These are phyloP conservation scores for Rhagoletis pomonella DNA, from an alignment of 1,140 invertebrate genomes.

Conservation along the genomic window DNA sequence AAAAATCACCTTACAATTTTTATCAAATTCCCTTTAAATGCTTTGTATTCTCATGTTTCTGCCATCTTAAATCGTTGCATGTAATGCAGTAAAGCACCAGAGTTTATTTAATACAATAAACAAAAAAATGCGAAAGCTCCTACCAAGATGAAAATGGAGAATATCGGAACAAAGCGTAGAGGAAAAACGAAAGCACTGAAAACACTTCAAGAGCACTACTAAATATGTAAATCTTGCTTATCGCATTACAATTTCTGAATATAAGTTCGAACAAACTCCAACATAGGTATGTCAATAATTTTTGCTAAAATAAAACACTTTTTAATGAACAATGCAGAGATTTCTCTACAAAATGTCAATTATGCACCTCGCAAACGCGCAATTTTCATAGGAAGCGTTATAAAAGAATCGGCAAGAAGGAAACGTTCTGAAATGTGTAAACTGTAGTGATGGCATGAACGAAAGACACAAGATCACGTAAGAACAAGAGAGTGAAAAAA, in stretches of 20 bases:
- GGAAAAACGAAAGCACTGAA: background rate
- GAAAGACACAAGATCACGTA: no score
- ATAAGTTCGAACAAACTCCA: background rate
- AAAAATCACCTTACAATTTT: background rate
- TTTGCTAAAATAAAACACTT: background rate
- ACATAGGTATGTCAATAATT: background rate
- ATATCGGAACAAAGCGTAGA: background rate
- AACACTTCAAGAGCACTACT: background rate
- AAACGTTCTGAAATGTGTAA: slow-evolving; percentile 51
- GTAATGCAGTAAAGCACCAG: background rate
- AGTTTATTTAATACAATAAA: slow-evolving; percentile 12
- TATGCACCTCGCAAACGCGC: slow-evolving; percentile 1
- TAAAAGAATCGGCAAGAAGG: no score
- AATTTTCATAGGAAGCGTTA: slow-evolving; percentile 13
- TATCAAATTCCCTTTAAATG: background rate
- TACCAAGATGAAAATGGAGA: background rate
- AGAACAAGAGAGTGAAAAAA: no score
- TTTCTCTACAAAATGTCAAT: background rate
- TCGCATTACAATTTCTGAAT: background rate
- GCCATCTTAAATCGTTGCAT: background rate
- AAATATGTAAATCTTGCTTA: background rate
- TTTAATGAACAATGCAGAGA: background rate
- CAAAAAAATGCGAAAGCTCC: slow-evolving; percentile 40
- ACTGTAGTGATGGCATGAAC: slow-evolving; percentile 55
- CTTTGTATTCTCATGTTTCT: background rate